These are phyloP conservation scores for Rhineura floridana DNA, from an alignment of 2,113 vertebrate genomes.

Conservation along the genomic window DNA sequence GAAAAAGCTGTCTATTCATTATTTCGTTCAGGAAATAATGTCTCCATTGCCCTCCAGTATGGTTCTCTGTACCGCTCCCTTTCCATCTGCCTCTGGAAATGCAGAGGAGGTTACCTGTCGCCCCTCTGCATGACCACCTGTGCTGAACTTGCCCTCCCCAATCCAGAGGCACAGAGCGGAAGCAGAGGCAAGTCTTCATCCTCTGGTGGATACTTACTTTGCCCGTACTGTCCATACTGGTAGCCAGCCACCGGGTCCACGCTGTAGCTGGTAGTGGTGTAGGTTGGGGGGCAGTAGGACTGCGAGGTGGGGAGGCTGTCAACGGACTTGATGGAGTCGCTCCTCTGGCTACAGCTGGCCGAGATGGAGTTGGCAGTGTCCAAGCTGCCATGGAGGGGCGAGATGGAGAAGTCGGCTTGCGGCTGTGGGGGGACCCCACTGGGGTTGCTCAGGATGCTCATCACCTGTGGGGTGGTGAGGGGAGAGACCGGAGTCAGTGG, in stretches of 20 bases:
- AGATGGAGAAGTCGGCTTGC: constrained; percentile 98
- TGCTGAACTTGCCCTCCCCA: neutral
- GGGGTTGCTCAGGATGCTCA: constrained; percentile 97
- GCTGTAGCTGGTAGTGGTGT: constrained; percentile 97
- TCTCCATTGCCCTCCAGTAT: no score
- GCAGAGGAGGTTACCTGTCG: neutral
- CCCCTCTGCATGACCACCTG: no score
- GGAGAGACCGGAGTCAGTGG: neutral
- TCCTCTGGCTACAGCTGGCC: constrained; percentile 97
- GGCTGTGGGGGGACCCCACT: constrained; percentile 89
- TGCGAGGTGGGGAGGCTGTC: constrained; percentile 97
- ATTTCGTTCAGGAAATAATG: no score
- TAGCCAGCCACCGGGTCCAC: constrained; percentile 98
- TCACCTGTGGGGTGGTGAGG: constrained; percentile 83
- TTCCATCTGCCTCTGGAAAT: neutral
- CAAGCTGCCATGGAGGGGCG: constrained; percentile 92
- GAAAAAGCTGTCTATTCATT: no score
- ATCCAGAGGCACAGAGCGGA: neutral
- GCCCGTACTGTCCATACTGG: constrained; percentile 97
- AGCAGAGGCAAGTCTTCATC: neutral
- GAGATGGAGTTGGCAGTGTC: constrained; percentile 94
- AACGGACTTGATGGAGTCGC: constrained; percentile 94
- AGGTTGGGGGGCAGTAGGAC: constrained; percentile 98
- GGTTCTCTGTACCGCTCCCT: no score
- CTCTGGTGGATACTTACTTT: constrained; percentile 86